These are phyloP conservation scores for Anabacerthia variegaticeps DNA, from an alignment of 2,797 vertebrate genomes.

Conservation along the genomic window DNA sequence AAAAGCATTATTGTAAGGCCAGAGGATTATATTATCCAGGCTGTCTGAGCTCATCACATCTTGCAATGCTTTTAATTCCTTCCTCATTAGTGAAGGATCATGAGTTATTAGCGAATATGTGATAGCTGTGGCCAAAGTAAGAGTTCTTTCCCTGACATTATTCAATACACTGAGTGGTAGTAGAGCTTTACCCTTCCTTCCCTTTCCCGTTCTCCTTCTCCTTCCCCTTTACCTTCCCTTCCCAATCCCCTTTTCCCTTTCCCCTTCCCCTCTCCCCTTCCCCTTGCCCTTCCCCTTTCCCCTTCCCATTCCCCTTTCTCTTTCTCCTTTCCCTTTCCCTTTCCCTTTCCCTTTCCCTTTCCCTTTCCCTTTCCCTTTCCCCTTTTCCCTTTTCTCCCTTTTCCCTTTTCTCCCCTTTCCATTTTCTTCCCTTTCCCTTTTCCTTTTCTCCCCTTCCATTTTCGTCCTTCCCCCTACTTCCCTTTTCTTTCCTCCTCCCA, in stretches of 20 bases:
- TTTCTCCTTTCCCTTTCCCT: not conserved
- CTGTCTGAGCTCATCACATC: not conserved
- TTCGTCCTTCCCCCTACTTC: not conserved
- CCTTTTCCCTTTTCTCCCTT: not conserved
- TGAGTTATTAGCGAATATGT: not conserved
- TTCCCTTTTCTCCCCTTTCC: not conserved
- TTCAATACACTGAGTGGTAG: not conserved
- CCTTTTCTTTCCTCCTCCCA: not conserved
- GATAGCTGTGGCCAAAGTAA: not conserved
- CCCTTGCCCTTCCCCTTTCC: too few species aligned
- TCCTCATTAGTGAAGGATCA: conserved; percentile 5
- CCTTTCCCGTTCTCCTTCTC: fast-evolving
- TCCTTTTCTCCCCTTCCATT: fast-evolving
- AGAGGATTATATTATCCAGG: conserved; percentile 1
- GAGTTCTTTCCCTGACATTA: not conserved
- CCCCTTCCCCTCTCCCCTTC: fast-evolving
- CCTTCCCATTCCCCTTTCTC: fast-evolving
- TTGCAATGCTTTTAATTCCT: conserved; percentile 14
- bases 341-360: too few species aligned
- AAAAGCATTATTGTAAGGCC: not conserved
- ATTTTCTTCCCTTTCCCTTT: not conserved
- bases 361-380: not conserved
- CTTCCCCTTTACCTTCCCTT: not conserved
- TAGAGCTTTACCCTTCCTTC: not conserved
- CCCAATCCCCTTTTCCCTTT: too few species aligned